A percentile compares a stretch with the other conserved stretches of the same genome.
These are phyloP conservation scores for Poecilia gillii DNA, from an alignment of 2,797 vertebrate species.

Conservation along the genomic window DNA sequence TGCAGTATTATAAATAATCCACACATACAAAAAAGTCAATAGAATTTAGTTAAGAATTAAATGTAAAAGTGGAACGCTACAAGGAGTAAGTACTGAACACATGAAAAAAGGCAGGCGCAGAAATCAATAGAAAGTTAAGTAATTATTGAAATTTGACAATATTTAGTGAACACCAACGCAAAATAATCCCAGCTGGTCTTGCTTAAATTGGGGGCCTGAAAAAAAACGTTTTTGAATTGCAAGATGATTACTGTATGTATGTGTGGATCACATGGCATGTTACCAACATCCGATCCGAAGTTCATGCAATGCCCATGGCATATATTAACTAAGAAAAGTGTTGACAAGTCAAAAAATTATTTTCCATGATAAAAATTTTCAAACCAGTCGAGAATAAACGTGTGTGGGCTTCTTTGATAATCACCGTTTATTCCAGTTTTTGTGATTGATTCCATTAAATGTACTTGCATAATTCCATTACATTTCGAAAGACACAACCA, in stretches of 20 bases:
- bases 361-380: neutral
- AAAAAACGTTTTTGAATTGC: neutral
- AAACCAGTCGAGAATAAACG: neutral
- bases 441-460: neutral
- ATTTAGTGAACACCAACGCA: neutral
- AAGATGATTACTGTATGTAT: neutral
- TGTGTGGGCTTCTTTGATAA: neutral
- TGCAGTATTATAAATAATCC: neutral
- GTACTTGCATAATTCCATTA: neutral
- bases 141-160: neutral
- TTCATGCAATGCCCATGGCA: neutral
- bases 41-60: neutral
- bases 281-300: neutral
- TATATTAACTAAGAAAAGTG: neutral
- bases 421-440: neutral
- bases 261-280: neutral
- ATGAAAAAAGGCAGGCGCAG: neutral
- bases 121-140: neutral
- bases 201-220: neutral
- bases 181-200: neutral
- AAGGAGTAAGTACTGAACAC: neutral
- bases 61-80: neutral
- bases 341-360: neutral
- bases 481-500: neutral
- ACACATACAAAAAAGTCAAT: neutral